These are phyloP conservation scores for Brenthis hecate DNA, from an alignment of 2,888 invertebrate species.

Conservation along the genomic window DNA sequence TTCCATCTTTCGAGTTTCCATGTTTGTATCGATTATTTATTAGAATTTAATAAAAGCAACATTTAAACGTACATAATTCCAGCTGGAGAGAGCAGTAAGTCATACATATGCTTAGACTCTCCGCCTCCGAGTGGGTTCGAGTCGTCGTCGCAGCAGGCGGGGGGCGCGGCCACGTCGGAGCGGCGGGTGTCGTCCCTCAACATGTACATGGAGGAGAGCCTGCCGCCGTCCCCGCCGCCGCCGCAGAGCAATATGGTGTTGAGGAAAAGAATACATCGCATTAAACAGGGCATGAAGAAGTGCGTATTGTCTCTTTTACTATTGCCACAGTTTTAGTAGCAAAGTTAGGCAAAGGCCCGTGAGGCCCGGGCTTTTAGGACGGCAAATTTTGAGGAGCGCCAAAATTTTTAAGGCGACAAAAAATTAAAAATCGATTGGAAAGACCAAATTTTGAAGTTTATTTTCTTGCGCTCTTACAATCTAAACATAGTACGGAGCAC, in stretches of 20 bases:
- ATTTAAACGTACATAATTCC: constrained; percentile 25
- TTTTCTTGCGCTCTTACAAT: too few relatives aligned
- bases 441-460: too few relatives aligned
- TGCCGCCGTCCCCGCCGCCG: constrained; percentile 83
- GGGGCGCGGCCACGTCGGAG: constrained; percentile 73
- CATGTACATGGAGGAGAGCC: constrained; percentile 72
- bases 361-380: too few relatives aligned
- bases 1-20: too few relatives aligned
- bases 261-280: constrained; percentile 92
- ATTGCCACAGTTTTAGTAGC: too few relatives aligned
- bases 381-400: too few relatives aligned
- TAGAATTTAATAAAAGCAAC: not conserved
- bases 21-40: not conserved
- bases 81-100: constrained; percentile 83
- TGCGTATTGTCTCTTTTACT: constrained; percentile 47
- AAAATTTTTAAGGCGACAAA: too few relatives aligned
- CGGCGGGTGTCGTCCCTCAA: constrained; percentile 67
- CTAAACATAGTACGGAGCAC: too few relatives aligned
- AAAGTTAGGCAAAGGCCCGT: too few relatives aligned
- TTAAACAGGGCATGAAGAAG: constrained; percentile 94
- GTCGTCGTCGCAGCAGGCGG: constrained; percentile 76
- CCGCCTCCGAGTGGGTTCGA: constrained; percentile 81
- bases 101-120: constrained; percentile 82
- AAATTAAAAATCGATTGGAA: too few relatives aligned
- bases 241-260: constrained; percentile 93